Evolutionary conservation across 2,113 vertebrate species (phyloP), one percentile per base, ranked within the genome.

Genomic region (Scophthalmus maximus): DNA sequence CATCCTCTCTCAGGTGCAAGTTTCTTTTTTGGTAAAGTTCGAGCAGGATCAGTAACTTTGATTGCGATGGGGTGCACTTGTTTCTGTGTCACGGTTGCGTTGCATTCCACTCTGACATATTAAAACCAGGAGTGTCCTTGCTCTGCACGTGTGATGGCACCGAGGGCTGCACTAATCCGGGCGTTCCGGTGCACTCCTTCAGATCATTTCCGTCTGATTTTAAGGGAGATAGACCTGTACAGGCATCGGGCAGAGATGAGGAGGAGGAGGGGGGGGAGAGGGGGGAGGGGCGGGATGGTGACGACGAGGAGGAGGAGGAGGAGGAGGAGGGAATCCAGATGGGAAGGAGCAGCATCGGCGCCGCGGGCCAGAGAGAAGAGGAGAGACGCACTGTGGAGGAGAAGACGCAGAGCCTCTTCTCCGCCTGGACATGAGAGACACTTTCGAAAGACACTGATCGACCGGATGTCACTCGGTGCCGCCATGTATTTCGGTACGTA

Each of bases 401-500:
- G 78, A 66, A 73, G 51, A 79, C 60, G 11, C 68, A 36, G 9
- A 80, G 58, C 73, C 59, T 70, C 27, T 15, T 62, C 42, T 78
- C 46, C 58, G 63, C 58, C 18, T 40, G 59, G 75, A 76, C 61
- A 83, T 79, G 81, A 78, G 5, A 78, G 11, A 57, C 5, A 81
- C 78, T 77, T 78, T 72, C 9, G 40, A 38, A 56, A 55, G 7
- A 8, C 59, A 40, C 71, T 79, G 59, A 87, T 29, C 60, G 6
- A 8, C n/a, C 47, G 82, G 86, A 87, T 30, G 40, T 55, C 69
- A 34, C 40, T 32, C 11, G 58, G 34, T 44, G 66, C 52, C 29
- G 73, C 9, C 73, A 91, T 85, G 88, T 83, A 82, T 81, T 91
- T 88, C 72, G 88, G 88, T 91, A 83, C 2, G 84, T 88, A 83